Percentiles rank a stretch among this genome's conserved stretches.
phyloP scores from a whole-genome alignment of 2,113 vertebrate genomes.

The Leptobrachium leishanense region DNA sequence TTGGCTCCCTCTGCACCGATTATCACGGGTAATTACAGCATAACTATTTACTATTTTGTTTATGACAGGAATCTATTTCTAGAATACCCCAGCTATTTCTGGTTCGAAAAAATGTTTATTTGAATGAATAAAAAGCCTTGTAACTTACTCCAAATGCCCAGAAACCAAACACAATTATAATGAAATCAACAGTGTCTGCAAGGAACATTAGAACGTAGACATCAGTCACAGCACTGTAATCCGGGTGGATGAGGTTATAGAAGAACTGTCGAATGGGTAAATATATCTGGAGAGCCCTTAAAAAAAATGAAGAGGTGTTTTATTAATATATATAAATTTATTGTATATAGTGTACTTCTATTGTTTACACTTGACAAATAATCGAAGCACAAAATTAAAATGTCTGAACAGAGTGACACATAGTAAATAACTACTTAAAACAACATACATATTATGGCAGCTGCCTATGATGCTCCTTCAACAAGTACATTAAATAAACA shows the following conservation, averaged over 20 bases:
- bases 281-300: constrained; percentile 85
- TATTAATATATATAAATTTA: constrained; percentile 6
- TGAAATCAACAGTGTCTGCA: constrained; percentile 94
- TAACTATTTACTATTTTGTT: too few relatives aligned
- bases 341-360: too few relatives aligned
- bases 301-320: constrained; percentile 33
- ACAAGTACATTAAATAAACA: too few relatives aligned
- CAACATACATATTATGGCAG: too few relatives aligned
- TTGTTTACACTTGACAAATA: too few relatives aligned
- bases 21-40: too few relatives aligned
- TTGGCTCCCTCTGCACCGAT: too few relatives aligned
- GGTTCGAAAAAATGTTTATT: not conserved
- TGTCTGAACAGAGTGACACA: too few relatives aligned
- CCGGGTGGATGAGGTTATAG: constrained; percentile 94
- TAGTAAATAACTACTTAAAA: too few relatives aligned
- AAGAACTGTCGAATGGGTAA: constrained; percentile 93
- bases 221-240: constrained; percentile 95
- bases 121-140: not conserved
- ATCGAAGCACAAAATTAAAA: too few relatives aligned
- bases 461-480: too few relatives aligned
- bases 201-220: constrained; percentile 98
- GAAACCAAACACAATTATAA: constrained; percentile 97
- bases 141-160: constrained; percentile 92
- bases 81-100: not conserved
- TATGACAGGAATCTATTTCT: too few relatives aligned